phyloP scores from a whole-genome alignment of 2,888 invertebrate species.

The Emmelina monodactyla region DNA sequence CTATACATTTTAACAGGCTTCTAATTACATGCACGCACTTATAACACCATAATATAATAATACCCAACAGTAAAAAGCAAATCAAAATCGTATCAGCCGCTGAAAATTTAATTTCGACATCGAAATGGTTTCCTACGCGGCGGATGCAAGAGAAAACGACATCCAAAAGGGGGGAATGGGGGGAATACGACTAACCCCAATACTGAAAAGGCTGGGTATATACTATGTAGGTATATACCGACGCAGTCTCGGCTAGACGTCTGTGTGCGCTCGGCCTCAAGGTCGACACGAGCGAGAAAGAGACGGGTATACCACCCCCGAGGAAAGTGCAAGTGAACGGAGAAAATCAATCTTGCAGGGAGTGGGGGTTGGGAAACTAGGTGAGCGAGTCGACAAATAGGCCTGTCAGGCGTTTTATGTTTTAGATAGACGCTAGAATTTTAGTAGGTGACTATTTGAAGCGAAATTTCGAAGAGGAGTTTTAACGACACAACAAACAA shows the following conservation, averaged over 20 bases:
- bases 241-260: constrained; percentile 35
- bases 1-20: too few relatives aligned
- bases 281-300: constrained; percentile 39
- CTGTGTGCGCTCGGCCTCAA: constrained; percentile 49
- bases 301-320: constrained; percentile 36
- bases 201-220: constrained; percentile 17
- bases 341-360: constrained; percentile 65
- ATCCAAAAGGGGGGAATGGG: constrained; percentile 25
- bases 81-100: too few relatives aligned
- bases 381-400: too few relatives aligned
- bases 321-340: constrained; percentile 60
- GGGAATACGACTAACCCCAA: constrained; percentile 51
- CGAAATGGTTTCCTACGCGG: constrained; percentile 20
- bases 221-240: constrained; percentile 24
- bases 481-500: too few relatives aligned
- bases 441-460: too few relatives aligned
- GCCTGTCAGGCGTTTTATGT: too few relatives aligned
- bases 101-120: too few relatives aligned
- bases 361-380: constrained; percentile 54
- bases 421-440: too few relatives aligned
- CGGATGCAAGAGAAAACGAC: constrained; percentile 62
- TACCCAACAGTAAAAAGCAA: too few relatives aligned
- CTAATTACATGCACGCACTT: too few relatives aligned
- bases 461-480: too few relatives aligned
- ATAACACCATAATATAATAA: too few relatives aligned